phyloP scores from a whole-genome alignment of 23 tunicate genomes.

The Ciona savignyi region DNA sequence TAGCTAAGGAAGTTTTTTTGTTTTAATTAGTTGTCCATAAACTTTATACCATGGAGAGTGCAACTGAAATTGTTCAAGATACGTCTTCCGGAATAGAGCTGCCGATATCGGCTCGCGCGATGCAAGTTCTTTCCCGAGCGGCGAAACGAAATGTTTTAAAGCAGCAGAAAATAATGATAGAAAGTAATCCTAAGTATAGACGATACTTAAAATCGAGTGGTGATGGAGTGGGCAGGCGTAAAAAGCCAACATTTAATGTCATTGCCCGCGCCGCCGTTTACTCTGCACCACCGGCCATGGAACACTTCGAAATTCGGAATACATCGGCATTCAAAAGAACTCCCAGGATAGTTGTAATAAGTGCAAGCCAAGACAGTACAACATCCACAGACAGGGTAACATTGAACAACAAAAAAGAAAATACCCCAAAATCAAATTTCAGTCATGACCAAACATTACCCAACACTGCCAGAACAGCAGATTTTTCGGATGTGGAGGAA shows the following conservation, averaged over 20 bases:
- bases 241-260: neutral
- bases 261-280: slow-evolving; percentile 6
- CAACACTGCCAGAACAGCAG: neutral
- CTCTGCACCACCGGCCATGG: slow-evolving; percentile 43
- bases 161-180: slow-evolving; percentile 21
- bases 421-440: neutral
- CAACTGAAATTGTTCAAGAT: too few relatives aligned
- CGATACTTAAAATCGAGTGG: slow-evolving; percentile 2
- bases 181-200: neutral
- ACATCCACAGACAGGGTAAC: neutral
- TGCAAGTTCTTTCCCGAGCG: slow-evolving; percentile 51
- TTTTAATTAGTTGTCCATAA: too few relatives aligned
- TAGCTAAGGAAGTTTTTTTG: too few relatives aligned
- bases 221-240: neutral
- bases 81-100: neutral
- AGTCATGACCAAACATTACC: too few relatives aligned
- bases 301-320: neutral
- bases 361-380: slow-evolving; percentile 28
- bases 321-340: neutral
- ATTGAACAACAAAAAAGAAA: neutral
- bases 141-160: slow-evolving; percentile 45
- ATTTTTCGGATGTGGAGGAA: neutral
- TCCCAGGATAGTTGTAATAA: slow-evolving; percentile 38
- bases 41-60: too few relatives aligned
- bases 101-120: slow-evolving; percentile 50